Conservation (phyloP, 1,140 invertebrate genomes). For the Babylonia areolata region DNA sequence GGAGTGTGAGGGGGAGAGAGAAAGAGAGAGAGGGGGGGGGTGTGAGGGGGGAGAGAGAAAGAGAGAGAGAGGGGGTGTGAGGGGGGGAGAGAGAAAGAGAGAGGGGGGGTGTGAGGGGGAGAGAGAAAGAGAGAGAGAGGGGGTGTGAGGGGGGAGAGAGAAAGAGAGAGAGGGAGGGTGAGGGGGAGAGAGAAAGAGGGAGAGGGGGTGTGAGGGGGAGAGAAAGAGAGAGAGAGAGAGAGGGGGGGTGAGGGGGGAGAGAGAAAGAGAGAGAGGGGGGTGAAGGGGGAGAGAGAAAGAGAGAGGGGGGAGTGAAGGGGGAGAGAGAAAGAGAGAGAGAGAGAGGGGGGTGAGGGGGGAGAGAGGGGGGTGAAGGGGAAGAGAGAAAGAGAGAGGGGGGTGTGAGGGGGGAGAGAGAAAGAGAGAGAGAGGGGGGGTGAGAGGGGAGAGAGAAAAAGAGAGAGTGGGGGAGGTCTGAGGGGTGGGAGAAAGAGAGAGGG, state of each 20-base stretch:
- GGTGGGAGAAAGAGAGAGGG: background rate
- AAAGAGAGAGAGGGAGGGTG: background rate
- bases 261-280: background rate
- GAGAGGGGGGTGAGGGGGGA: background rate
- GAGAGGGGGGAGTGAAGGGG: conserved; percentile 18
- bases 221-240: conserved; percentile 24
- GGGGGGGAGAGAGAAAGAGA: too few relatives aligned
- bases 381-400: background rate
- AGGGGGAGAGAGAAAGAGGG: conserved; percentile 9
- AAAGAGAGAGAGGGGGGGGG: background rate
- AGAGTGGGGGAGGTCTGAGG: background rate
- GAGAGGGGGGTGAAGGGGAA: background rate
- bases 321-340: background rate
- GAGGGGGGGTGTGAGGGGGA: background rate
- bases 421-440: background rate
- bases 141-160: too few relatives aligned
- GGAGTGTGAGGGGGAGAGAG: conserved; percentile 17
- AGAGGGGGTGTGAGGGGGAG: background rate
- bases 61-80: too few relatives aligned
- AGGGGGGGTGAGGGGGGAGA: background rate
- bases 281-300: conserved; percentile 26
- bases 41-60: conserved; percentile 10
- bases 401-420: background rate
- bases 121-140: background rate
- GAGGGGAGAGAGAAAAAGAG: background rate